A percentile compares a stretch with the other conserved stretches of the same genome.
Evolutionary conservation across 2,113 vertebrate genomes (phyloP).

Genomic region (Podiceps cristatus): DNA sequence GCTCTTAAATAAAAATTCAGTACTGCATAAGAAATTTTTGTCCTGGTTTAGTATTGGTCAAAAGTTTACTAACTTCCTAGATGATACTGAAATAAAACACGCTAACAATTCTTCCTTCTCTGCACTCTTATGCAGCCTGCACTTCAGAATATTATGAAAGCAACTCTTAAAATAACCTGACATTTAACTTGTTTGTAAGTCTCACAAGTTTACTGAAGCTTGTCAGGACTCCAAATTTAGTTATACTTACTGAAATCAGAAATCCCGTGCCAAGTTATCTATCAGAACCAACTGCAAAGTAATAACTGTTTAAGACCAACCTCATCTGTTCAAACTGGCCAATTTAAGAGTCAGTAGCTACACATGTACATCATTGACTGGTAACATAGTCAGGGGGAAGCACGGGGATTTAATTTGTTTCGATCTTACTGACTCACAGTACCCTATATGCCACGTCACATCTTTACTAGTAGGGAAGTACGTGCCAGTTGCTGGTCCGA

Average conservation of each 20-base stretch:
- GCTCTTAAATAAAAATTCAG: not conserved
- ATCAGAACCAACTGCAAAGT: not conserved
- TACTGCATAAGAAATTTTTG: not conserved
- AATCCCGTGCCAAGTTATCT: not conserved
- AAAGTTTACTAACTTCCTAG: not conserved
- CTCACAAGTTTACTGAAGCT: not conserved
- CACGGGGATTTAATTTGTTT: not conserved
- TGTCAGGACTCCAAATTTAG: not conserved
- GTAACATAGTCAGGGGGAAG: not conserved
- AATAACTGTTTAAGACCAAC: not conserved
- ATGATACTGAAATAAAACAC: not conserved
- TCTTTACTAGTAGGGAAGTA: not conserved
- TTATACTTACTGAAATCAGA: not conserved
- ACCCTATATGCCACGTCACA: not conserved
- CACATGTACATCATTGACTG: not conserved
- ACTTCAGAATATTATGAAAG: not conserved
- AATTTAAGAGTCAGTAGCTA: not conserved
- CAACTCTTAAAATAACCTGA: not conserved
- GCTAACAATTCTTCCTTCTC: not conserved
- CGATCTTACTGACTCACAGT: not conserved
- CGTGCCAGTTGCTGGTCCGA: no score
- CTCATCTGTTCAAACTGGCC: not conserved
- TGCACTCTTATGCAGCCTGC: not conserved
- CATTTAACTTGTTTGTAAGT: not conserved
- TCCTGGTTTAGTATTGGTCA: not conserved